These are phyloP conservation scores for Aphaenogaster ashmeadi DNA, from an alignment of 1,140 invertebrate genomes.

Conservation along the genomic window DNA sequence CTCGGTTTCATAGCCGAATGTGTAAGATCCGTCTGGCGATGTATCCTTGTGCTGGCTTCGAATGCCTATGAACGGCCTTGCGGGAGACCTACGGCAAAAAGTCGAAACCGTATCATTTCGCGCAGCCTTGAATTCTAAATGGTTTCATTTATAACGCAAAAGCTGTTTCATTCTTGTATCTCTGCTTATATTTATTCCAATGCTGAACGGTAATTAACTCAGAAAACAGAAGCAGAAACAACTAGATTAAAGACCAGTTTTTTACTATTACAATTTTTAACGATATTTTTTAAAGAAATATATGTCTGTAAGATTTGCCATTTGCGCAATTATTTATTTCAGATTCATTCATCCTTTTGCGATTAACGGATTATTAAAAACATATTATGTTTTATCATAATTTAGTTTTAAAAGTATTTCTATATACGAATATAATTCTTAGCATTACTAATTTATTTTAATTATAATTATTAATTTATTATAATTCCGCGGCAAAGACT, in stretches of 20 bases:
- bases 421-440: not conserved
- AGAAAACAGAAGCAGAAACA: not conserved
- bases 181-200: constrained; percentile 7
- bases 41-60: constrained; percentile 82
- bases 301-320: not conserved
- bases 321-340: not conserved
- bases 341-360: not conserved
- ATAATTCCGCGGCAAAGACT: not conserved
- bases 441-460: not conserved
- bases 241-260: not conserved
- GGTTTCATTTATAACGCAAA: not conserved
- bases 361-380: not conserved
- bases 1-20: constrained; percentile 84
- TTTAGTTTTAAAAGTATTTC: constrained; percentile 5
- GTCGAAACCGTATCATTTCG: constrained; percentile 2
- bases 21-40: constrained; percentile 83
- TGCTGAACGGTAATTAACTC: not conserved
- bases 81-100: constrained; percentile 35
- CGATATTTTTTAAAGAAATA: not conserved
- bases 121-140: not conserved
- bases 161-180: not conserved
- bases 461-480: not conserved
- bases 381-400: not conserved
- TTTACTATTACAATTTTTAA: constrained; percentile 9
- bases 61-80: constrained; percentile 81